Evolutionary conservation across 2,888 invertebrate species (phyloP).

Genomic region (Carabus problematicus): DNA sequence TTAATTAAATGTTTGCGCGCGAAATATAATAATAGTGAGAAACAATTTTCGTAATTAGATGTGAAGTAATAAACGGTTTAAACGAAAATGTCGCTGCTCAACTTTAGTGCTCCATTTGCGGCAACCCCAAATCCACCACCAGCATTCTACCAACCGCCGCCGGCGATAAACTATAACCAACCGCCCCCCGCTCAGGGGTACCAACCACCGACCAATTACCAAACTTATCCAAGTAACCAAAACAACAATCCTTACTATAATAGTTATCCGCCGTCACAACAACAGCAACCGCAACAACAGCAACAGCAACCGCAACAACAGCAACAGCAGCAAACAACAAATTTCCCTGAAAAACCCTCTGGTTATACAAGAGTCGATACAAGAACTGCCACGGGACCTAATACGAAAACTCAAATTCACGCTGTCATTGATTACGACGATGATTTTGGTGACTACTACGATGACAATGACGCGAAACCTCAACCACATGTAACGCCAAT

Average conservation of each 20-base stretch:
- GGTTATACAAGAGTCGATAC: slow-evolving; percentile 72
- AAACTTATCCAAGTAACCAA: slow-evolving; percentile 53
- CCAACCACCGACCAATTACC: slow-evolving; percentile 58
- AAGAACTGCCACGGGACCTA: slow-evolving; percentile 61
- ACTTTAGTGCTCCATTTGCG: slow-evolving; percentile 55
- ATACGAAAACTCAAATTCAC: slow-evolving; percentile 70
- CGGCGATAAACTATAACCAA: slow-evolving; percentile 49
- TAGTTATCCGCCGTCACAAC: slow-evolving; percentile 25
- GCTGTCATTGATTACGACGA: slow-evolving; percentile 77
- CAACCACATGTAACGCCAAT: slow-evolving; percentile 79
- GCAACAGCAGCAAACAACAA: slow-evolving; percentile 39
- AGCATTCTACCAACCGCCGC: slow-evolving; percentile 50
- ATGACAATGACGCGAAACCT: slow-evolving; percentile 62
- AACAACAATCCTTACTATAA: slow-evolving; percentile 22
- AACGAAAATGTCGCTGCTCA: slow-evolving; percentile 55
- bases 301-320: slow-evolving; percentile 30
- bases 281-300: slow-evolving; percentile 10
- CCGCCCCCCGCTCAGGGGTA: slow-evolving; percentile 59
- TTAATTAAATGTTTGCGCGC: not conserved
- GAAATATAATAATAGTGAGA: not conserved
- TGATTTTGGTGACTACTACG: slow-evolving; percentile 68
- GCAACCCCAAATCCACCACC: slow-evolving; percentile 53
- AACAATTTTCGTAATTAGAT: slow-evolving; percentile 2
- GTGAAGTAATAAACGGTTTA: slow-evolving; percentile 5
- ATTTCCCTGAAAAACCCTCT: slow-evolving; percentile 64